Base-by-base conservation (phyloP, 2,797 vertebrate species). In the Clarias pachynema region DNA sequence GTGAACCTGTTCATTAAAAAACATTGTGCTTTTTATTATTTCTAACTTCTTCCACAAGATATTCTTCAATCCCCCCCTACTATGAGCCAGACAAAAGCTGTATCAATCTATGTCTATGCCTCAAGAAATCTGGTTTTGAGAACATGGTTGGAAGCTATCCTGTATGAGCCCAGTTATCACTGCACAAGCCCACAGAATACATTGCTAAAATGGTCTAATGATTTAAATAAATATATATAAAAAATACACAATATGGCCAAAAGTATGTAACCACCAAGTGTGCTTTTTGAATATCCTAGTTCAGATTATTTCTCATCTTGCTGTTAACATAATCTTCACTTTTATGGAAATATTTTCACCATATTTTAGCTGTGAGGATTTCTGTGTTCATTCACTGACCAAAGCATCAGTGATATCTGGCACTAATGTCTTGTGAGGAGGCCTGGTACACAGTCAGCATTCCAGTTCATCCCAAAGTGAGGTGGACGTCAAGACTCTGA, bases 51-150 rank as follows among this genome's bases (percentile, higher is more conserved):
- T 57, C 16, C 29, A 78, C 53, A 34, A 34, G 74, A 29, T 78
- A 22, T 37, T 34, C 29, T 34, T 59, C 74, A 77, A 31, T 57
- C 3, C 56, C 73, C 72, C 0, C 49, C 20, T 73, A 59, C 53
- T 77, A 29, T 77, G 74, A 77, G 73, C n/a, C 49, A 56, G 24
- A 73, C 73, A 75, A 75, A 59, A 75, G 44, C 73, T 10, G 3
- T n/a, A 75, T 49, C 44, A 49, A 49, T 10, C 9, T 49, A 10
- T 7, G 12, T 49, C 40, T 73, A 16, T 49, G 70, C 12, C 24
- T 24, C 20, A 70, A 70, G 69, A 72, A 68, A 18, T 31, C 15
- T 31, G 9, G 9, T 0, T 24, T 24, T 24, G 37, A 49, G 69
- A 44, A 73, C 44, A 8, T 16, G 14, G 44, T 26, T 53, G 10